A percentile compares a stretch with the other conserved stretches of the same genome.
Evolutionary conservation across 2,888 invertebrate species (phyloP).

Genomic region (Nymphalis c-album): DNA sequence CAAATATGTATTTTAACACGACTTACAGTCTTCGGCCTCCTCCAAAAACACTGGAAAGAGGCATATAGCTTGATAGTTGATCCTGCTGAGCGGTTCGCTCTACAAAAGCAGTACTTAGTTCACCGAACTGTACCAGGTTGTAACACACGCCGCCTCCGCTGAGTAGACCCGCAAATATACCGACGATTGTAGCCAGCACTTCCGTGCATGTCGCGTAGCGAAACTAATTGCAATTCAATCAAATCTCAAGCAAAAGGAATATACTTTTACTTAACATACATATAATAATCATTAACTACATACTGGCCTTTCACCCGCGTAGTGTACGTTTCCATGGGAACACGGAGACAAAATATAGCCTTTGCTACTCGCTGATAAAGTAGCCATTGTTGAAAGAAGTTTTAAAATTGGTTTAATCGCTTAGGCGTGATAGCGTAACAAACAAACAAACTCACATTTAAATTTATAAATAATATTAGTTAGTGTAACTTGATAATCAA

Average conservation of each 20-base stretch:
- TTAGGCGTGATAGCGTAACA: too few relatives aligned
- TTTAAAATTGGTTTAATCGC: too few relatives aligned
- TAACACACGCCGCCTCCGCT: slow-evolving; percentile 77
- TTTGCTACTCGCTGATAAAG: too few relatives aligned
- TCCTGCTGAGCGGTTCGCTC: slow-evolving; percentile 66
- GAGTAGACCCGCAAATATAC: slow-evolving; percentile 58
- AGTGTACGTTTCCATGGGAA: too few relatives aligned
- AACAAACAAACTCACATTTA: too few relatives aligned
- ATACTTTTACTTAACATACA: too few relatives aligned
- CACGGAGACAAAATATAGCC: too few relatives aligned
- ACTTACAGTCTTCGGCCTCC: slow-evolving; percentile 68
- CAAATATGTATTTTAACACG: background rate
- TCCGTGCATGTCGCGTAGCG: slow-evolving; percentile 70
- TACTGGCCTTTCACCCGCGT: too few relatives aligned
- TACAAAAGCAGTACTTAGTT: slow-evolving; percentile 82
- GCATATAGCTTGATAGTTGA: slow-evolving; percentile 59
- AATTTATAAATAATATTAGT: too few relatives aligned
- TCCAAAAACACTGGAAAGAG: slow-evolving; percentile 61
- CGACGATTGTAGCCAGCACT: slow-evolving; percentile 56
- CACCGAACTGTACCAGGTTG: slow-evolving; percentile 83
- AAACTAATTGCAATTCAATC: slow-evolving; percentile 49
- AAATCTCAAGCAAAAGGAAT: too few relatives aligned
- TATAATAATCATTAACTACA: background rate
- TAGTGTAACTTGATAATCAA: background rate
- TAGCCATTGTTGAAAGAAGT: too few relatives aligned